Conservation (phyloP, 1,140 invertebrate species). For the Papilio polyxenes region DNA sequence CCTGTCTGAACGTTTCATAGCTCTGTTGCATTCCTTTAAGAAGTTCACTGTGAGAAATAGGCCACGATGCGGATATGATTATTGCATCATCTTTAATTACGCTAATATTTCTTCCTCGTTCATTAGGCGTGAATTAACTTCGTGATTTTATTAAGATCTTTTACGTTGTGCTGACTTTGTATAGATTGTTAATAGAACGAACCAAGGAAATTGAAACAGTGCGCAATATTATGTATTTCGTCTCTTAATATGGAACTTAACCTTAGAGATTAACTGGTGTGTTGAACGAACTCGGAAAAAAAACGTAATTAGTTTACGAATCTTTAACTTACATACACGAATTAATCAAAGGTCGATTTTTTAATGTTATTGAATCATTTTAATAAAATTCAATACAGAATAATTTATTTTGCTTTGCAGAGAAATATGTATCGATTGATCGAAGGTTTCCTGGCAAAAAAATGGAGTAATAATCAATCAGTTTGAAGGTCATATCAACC, state of each 20-base stretch:
- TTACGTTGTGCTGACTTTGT: not conserved
- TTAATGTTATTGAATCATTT: not conserved
- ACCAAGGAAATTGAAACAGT: too few relatives aligned
- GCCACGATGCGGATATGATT: conserved; percentile 46
- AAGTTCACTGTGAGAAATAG: conserved; percentile 47
- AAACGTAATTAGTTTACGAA: not conserved
- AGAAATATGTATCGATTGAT: conserved; percentile 39
- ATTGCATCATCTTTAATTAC: conserved; percentile 49
- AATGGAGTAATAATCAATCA: conserved; percentile 62
- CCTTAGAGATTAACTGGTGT: too few relatives aligned
- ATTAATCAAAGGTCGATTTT: not conserved
- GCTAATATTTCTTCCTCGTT: conserved; percentile 45
- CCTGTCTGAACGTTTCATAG: conserved; percentile 2
- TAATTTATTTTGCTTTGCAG: conserved; percentile 15
- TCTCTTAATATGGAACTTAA: too few relatives aligned
- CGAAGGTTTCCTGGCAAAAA: conserved; percentile 54
- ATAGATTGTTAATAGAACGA: not conserved
- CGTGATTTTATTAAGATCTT: conserved; percentile 5
- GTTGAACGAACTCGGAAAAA: too few relatives aligned
- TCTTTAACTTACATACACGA: not conserved
- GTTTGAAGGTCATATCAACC: conserved; percentile 55
- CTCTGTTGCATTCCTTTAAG: conserved; percentile 23
- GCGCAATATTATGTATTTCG: too few relatives aligned
- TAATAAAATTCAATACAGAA: conserved; percentile 5
- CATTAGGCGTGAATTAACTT: conserved; percentile 20